Conservation (phyloP, 30 jellyfish, hydroid and myxozoan species). For the Aurelia aurita complex sp. Pacific region DNA sequence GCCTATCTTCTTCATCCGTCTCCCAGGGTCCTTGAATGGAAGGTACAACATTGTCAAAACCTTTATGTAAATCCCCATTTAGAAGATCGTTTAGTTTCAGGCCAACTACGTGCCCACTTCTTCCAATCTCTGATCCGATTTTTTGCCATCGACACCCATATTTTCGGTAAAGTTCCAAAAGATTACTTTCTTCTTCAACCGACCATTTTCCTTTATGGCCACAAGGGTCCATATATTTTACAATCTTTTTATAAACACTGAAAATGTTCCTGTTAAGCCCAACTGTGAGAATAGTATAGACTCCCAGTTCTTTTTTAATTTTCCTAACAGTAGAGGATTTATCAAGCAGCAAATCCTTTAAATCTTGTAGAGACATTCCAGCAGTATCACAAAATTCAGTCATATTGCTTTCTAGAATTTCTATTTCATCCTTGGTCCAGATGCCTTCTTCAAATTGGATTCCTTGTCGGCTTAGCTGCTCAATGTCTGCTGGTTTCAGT, state of each 20-base stretch:
- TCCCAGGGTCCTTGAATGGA: not conserved
- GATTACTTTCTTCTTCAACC: slow-evolving; percentile 2
- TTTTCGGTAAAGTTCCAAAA: slow-evolving; percentile 4
- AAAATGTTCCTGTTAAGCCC: slow-evolving; percentile 44
- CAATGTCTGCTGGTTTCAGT: slow-evolving; percentile 19
- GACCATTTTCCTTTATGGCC: slow-evolving; percentile 50
- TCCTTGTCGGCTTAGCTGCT: slow-evolving; percentile 21
- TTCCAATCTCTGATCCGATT: slow-evolving; percentile 41
- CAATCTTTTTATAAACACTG: slow-evolving; percentile 15
- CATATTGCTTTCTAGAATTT: slow-evolving; percentile 20
- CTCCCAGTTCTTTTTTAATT: slow-evolving; percentile 5
- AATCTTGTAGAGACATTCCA: not conserved
- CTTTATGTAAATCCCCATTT: too few species aligned
- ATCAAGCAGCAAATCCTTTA: slow-evolving; percentile 18
- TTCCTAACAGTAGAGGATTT: not conserved
- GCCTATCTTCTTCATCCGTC: not conserved
- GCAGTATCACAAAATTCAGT: not conserved
- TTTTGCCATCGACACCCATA: slow-evolving; percentile 43
- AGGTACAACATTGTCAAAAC: too few species aligned
- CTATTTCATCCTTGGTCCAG: slow-evolving; percentile 44
- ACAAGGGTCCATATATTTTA: slow-evolving; percentile 4
- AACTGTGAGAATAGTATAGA: slow-evolving; percentile 21
- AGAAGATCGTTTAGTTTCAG: not conserved
- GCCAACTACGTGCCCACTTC: slow-evolving; percentile 19
- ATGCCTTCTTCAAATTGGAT: slow-evolving; percentile 26